A percentile compares a stretch with the other conserved stretches of the same genome.
phyloP scores from a whole-genome alignment of 2,797 vertebrate genomes.

The Perodicticus potto region DNA sequence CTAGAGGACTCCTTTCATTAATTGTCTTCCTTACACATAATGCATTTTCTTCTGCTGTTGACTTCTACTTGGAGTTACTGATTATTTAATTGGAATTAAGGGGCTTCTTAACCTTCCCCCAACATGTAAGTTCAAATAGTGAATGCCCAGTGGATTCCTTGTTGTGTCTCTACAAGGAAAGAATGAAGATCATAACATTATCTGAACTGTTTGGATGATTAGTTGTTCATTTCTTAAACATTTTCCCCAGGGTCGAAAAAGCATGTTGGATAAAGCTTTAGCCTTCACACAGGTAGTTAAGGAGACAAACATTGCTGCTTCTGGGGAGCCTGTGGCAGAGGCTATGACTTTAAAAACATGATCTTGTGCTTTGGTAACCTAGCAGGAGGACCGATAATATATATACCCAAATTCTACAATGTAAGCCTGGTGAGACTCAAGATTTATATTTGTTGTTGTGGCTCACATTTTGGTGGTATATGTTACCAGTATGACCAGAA shows the following conservation, averaged over 20 bases:
- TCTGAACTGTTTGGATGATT: slow-evolving; percentile 60
- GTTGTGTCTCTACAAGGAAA: slow-evolving; percentile 62
- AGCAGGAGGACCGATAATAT: not conserved
- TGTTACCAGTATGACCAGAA: not conserved
- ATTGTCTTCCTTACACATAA: slow-evolving; percentile 46
- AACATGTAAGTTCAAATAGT: slow-evolving; percentile 32
- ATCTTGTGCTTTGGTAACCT: not conserved
- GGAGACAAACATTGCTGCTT: not conserved
- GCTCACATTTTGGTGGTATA: not conserved
- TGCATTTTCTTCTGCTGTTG: slow-evolving; percentile 54
- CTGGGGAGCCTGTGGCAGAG: not conserved
- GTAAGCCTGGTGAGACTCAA: not conserved
- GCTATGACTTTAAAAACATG: not conserved
- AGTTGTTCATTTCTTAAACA: slow-evolving; percentile 49
- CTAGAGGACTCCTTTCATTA: slow-evolving; percentile 68
- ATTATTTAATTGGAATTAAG: slow-evolving; percentile 77
- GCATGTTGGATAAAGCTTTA: not conserved
- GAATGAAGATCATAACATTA: slow-evolving; percentile 46
- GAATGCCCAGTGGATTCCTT: slow-evolving; percentile 40
- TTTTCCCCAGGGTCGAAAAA: slow-evolving; percentile 53
- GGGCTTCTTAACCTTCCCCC: slow-evolving; percentile 66
- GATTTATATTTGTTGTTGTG: not conserved
- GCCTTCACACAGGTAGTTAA: not conserved
- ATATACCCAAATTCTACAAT: not conserved
- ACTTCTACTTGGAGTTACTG: slow-evolving; percentile 59